These are phyloP conservation scores for Aethina tumida DNA, from an alignment of 1,140 invertebrate genomes.

Conservation along the genomic window DNA sequence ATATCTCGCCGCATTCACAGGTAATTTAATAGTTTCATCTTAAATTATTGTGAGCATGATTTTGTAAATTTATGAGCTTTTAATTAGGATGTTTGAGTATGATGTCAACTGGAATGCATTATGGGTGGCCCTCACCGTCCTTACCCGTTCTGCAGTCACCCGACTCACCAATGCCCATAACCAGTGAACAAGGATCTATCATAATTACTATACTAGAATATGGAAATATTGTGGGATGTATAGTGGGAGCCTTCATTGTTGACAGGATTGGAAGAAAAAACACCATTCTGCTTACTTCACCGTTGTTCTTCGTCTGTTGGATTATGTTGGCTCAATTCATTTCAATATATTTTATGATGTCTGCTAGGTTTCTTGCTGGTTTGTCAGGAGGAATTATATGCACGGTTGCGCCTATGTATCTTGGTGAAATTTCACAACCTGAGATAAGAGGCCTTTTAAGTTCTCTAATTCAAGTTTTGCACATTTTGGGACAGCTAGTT, in stretches of 20 bases:
- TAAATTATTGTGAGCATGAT: no score
- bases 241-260: constrained; percentile 17
- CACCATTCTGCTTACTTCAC: constrained; percentile 42
- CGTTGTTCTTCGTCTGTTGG: constrained; percentile 35
- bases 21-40: no score
- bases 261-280: constrained; percentile 9
- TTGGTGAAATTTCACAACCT: constrained; percentile 25
- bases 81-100: no score
- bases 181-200: constrained; percentile 29
- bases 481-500: constrained; percentile 36
- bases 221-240: constrained; percentile 41
- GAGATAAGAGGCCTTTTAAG: constrained; percentile 21
- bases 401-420: constrained; percentile 26
- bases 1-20: not conserved
- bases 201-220: constrained; percentile 48
- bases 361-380: constrained; percentile 34
- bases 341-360: constrained; percentile 36
- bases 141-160: not conserved
- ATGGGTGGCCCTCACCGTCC: constrained; percentile 1
- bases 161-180: constrained; percentile 3
- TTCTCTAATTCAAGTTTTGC: constrained; percentile 19
- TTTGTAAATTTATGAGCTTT: no score
- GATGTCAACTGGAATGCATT: constrained; percentile 4
- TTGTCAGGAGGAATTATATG: constrained; percentile 20
- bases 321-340: constrained; percentile 23